Percentiles rank a stretch among this genome's conserved stretches.
Evolutionary conservation across 2,888 invertebrate species (phyloP).

Genomic region (Ametastegia equiseti): DNA sequence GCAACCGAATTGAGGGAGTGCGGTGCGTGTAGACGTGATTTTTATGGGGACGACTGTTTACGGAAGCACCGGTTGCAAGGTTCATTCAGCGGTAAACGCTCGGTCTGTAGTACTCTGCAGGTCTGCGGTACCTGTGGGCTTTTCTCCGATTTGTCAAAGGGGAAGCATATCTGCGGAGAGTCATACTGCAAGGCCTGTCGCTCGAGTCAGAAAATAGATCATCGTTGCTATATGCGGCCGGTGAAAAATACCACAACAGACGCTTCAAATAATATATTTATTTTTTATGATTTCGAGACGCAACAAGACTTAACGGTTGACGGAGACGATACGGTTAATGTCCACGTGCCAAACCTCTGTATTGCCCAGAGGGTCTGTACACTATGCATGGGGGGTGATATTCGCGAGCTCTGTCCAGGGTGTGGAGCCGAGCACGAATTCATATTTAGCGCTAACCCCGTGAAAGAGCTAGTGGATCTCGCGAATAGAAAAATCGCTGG

Average conservation of each 20-base stretch:
- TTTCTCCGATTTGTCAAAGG: not conserved
- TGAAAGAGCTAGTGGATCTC: not conserved
- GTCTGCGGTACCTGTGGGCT: not conserved
- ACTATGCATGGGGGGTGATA: not conserved
- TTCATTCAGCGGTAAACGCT: not conserved
- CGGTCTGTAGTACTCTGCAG: not conserved
- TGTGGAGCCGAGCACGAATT: not conserved
- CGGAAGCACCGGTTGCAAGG: not conserved
- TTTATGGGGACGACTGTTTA: not conserved
- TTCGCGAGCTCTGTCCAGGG: not conserved
- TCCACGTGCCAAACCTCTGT: constrained; percentile 56
- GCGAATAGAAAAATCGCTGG: not conserved
- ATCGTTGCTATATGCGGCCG: constrained; percentile 52
- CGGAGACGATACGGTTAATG: not conserved
- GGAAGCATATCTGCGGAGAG: not conserved
- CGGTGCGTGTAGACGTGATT: not conserved
- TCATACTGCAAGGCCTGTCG: constrained; percentile 52
- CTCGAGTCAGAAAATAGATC: constrained; percentile 25
- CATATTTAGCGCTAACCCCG: not conserved
- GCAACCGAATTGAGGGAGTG: not conserved
- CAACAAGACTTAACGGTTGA: constrained; percentile 49
- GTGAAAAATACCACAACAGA: not conserved
- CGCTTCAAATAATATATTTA: constrained; percentile 41
- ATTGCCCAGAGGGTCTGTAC: constrained; percentile 39
- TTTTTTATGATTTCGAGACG: constrained; percentile 58